Percentiles rank a stretch among this genome's conserved stretches.
phyloP scores from a whole-genome alignment of 2,888 invertebrate species.

The Gandaritis pyraliata region DNA sequence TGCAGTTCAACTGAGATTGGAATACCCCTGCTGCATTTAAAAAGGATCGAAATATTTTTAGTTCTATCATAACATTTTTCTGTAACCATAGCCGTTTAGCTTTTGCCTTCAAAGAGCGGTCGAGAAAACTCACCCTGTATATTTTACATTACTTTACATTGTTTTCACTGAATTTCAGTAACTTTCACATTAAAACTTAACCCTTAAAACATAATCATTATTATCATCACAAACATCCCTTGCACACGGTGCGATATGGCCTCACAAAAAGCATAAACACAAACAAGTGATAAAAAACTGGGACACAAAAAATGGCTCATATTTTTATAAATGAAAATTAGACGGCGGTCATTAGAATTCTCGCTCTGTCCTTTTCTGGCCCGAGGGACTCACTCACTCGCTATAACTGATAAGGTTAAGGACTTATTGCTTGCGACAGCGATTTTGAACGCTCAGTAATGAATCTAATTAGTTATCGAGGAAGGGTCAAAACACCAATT shows the following conservation, averaged over 20 bases:
- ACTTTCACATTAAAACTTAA: too few relatives aligned
- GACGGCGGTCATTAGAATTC: slow-evolving; percentile 65
- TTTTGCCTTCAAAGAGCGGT: too few relatives aligned
- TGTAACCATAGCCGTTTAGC: too few relatives aligned
- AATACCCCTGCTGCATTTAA: too few relatives aligned
- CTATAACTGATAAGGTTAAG: slow-evolving; percentile 58
- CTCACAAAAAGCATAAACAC: slow-evolving; percentile 27
- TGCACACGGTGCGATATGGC: slow-evolving; percentile 1
- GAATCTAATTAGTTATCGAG: slow-evolving; percentile 28
- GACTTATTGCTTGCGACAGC: slow-evolving; percentile 42
- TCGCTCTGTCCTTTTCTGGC: slow-evolving; percentile 36
- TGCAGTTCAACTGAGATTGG: too few relatives aligned
- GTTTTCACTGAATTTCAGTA: too few relatives aligned
- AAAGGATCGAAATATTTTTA: too few relatives aligned
- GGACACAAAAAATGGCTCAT: slow-evolving; percentile 52
- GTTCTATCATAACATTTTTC: too few relatives aligned
- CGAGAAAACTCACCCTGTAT: too few relatives aligned
- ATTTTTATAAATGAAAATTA: slow-evolving; percentile 72
- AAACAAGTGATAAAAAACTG: slow-evolving; percentile 40
- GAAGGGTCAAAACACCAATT: slow-evolving; percentile 23
- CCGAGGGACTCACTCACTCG: slow-evolving; percentile 57
- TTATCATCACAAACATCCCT: not conserved
- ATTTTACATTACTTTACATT: too few relatives aligned
- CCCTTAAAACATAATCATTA: too few relatives aligned
- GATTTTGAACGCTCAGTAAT: slow-evolving; percentile 34